These are phyloP conservation scores for Alosa sapidissima DNA, from an alignment of 2,797 vertebrate genomes.

Conservation along the genomic window DNA sequence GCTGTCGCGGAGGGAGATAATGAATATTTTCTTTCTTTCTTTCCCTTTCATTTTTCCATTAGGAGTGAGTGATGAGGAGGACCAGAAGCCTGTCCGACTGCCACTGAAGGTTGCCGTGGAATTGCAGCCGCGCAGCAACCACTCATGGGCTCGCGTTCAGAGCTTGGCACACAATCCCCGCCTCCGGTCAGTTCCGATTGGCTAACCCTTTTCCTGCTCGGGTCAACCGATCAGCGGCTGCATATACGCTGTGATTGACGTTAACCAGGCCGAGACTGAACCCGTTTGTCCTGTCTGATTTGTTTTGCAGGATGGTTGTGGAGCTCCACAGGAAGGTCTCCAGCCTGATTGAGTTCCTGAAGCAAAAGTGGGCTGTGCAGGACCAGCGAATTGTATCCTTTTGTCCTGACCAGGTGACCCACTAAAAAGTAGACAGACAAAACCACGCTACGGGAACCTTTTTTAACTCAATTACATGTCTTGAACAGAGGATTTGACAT, in stretches of 20 bases:
- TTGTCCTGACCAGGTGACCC: constrained; percentile 20
- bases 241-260: not conserved
- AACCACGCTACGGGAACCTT: not conserved
- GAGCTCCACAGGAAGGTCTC: constrained; percentile 97
- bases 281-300: constrained; percentile 4
- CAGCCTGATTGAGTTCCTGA: constrained; percentile 96
- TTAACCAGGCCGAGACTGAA: not conserved
- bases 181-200: constrained; percentile 79
- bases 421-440: not conserved
- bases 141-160: constrained; percentile 95
- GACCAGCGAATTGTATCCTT: constrained; percentile 97
- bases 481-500: no score
- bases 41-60: constrained; percentile 20
- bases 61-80: constrained; percentile 97
- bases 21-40: not conserved
- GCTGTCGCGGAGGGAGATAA: constrained; percentile 5
- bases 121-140: constrained; percentile 92
- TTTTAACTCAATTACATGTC: not conserved
- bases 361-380: constrained; percentile 96
- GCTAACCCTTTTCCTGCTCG: not conserved
- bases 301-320: constrained; percentile 88
- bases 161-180: constrained; percentile 97
- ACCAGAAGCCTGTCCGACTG: constrained; percentile 96
- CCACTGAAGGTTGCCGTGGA: constrained; percentile 94
- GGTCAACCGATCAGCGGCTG: not conserved